Evolutionary conservation across 2,888 invertebrate species (phyloP).

Genomic region (Clitarchus hookeri): DNA sequence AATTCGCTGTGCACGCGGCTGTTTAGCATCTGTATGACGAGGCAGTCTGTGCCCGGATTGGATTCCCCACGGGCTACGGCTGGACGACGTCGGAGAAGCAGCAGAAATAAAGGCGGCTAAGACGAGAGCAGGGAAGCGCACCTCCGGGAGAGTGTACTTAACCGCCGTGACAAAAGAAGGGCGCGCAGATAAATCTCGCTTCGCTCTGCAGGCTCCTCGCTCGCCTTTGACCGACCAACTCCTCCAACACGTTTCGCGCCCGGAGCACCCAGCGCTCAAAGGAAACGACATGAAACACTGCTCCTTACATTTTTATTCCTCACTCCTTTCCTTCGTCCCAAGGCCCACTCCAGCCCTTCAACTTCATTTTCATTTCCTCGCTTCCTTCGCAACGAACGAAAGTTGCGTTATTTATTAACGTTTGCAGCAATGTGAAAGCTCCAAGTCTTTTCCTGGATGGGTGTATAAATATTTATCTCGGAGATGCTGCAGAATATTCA

Average conservation of each 20-base stretch:
- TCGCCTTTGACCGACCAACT: not conserved
- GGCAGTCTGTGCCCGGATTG: too few species aligned
- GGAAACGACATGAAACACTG: not conserved
- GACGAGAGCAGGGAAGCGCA: not conserved
- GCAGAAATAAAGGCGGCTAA: not conserved
- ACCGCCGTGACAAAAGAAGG: not conserved
- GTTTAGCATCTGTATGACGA: too few species aligned
- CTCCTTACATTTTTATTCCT: not conserved
- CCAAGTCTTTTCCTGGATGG: not conserved
- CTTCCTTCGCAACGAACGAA: not conserved
- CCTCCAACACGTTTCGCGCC: not conserved
- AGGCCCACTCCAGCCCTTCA: not conserved
- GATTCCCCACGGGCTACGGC: too few species aligned
- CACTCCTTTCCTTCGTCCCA: not conserved
- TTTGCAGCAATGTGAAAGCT: not conserved
- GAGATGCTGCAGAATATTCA: not conserved
- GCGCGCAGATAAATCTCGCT: not conserved
- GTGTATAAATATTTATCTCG: not conserved
- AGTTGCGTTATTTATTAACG: slow-evolving; percentile 14
- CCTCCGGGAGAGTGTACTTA: not conserved
- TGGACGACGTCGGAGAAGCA: not conserved
- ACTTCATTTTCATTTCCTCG: not conserved
- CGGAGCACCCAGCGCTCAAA: not conserved
- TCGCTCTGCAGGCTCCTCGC: too few species aligned
- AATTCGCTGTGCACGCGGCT: too few species aligned